Percentiles rank a stretch among this genome's conserved stretches.
Evolutionary conservation across 2,888 invertebrate species (phyloP).

Genomic region (Ichneumon xanthorius): DNA sequence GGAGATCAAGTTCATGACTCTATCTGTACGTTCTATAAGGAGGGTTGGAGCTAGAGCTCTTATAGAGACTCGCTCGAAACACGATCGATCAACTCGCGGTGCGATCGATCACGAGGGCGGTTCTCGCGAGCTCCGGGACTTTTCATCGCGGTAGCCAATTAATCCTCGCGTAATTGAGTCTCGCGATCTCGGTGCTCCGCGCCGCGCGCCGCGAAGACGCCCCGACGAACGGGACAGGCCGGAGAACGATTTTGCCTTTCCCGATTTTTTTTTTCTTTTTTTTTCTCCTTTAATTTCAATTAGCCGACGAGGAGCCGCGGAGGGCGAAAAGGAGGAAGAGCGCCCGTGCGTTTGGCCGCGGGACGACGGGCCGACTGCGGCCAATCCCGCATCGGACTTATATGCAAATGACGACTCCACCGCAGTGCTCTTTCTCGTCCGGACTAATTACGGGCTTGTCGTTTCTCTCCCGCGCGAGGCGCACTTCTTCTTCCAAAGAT

Average conservation of each 20-base stretch:
- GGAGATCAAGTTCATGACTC: not conserved
- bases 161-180: constrained; percentile 71
- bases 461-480: constrained; percentile 43
- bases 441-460: constrained; percentile 69
- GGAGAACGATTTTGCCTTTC: constrained; percentile 53
- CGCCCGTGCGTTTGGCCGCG: constrained; percentile 45
- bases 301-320: constrained; percentile 51
- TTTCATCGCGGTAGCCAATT: constrained; percentile 73
- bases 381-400: constrained; percentile 58
- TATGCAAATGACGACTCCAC: constrained; percentile 53
- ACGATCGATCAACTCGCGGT: constrained; percentile 67
- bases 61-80: constrained; percentile 14
- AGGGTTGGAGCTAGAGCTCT: not conserved
- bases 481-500: not conserved
- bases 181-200: constrained; percentile 54
- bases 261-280: constrained; percentile 56
- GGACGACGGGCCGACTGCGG: constrained; percentile 53
- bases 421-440: constrained; percentile 60
- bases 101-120: constrained; percentile 67
- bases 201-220: constrained; percentile 27
- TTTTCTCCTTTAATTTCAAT: constrained; percentile 38
- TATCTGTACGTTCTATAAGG: not conserved
- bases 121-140: constrained; percentile 54
- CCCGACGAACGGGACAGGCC: constrained; percentile 17
- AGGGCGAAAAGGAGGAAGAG: not conserved